Evolutionary conservation across 2,113 vertebrate species (phyloP).

Genomic region (Strix aluco): DNA sequence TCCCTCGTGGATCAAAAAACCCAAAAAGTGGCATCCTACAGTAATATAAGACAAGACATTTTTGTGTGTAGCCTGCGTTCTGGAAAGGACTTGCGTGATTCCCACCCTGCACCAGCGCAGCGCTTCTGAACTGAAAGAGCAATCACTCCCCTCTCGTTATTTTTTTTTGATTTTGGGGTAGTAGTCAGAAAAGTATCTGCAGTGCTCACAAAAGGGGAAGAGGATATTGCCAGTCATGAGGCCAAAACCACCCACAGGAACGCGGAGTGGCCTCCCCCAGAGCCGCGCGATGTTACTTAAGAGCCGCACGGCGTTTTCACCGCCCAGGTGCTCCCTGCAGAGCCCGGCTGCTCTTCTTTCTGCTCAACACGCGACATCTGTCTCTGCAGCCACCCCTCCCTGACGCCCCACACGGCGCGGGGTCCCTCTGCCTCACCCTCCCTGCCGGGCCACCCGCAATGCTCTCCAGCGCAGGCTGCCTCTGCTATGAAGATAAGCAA

Average conservation of each 20-base stretch:
- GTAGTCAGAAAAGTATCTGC: neutral
- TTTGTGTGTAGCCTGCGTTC: neutral
- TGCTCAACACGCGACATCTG: rapidly evolving
- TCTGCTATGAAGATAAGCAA: neutral
- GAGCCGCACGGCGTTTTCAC: no score
- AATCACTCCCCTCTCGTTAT: neutral
- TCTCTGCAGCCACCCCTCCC: neutral
- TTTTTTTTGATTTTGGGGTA: neutral
- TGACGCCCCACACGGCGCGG: rapidly evolving
- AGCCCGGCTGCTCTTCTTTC: neutral
- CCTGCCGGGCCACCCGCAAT: neutral
- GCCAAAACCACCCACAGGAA: neutral
- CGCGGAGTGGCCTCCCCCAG: rapidly evolving
- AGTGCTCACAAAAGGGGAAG: neutral
- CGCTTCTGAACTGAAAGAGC: neutral
- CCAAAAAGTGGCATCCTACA: neutral
- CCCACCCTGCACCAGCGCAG: neutral
- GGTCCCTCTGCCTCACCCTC: neutral
- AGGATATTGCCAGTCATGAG: neutral
- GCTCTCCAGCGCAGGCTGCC: neutral
- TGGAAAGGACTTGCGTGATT: neutral
- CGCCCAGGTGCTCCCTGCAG: rapidly evolving
- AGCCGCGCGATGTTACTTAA: neutral
- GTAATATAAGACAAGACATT: neutral
- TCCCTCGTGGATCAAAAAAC: neutral